Evolutionary conservation across 2,888 invertebrate genomes (phyloP).

Genomic region (Embidobia sp.): DNA sequence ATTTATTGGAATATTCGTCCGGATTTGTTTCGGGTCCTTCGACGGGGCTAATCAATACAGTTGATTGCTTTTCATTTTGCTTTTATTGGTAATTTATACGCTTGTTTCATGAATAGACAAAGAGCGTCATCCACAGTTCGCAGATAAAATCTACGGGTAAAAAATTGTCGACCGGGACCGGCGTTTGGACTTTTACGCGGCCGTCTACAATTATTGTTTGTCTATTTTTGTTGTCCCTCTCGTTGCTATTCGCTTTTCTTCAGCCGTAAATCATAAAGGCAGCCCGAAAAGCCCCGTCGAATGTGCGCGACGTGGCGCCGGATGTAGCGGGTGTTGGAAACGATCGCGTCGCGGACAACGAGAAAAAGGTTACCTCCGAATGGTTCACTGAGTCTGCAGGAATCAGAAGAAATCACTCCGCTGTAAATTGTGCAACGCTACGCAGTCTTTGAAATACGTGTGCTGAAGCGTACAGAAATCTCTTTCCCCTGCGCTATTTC

Average conservation of each 20-base stretch:
- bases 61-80: slow-evolving; percentile 49
- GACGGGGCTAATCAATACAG: slow-evolving; percentile 42
- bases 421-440: slow-evolving; percentile 55
- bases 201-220: not conserved
- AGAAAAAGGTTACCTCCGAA: slow-evolving; percentile 56
- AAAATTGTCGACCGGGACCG: no score
- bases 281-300: slow-evolving; percentile 73
- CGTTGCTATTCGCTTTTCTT: slow-evolving; percentile 18
- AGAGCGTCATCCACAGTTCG: slow-evolving; percentile 10
- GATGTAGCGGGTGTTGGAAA: slow-evolving; percentile 75
- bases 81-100: slow-evolving; percentile 43
- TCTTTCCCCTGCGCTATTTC: slow-evolving; percentile 5
- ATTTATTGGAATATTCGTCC: slow-evolving; percentile 47
- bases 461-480: slow-evolving; percentile 66
- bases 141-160: no score
- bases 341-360: slow-evolving; percentile 67
- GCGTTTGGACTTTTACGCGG: not conserved
- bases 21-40: slow-evolving; percentile 28
- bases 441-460: slow-evolving; percentile 44
- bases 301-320: slow-evolving; percentile 69
- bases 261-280: slow-evolving; percentile 70
- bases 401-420: slow-evolving; percentile 53
- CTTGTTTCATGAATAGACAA: slow-evolving; percentile 27
- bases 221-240: slow-evolving; percentile 30
- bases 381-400: slow-evolving; percentile 60